phyloP scores from a whole-genome alignment of 2,113 vertebrate species.

The Chelonoidis abingdonii region DNA sequence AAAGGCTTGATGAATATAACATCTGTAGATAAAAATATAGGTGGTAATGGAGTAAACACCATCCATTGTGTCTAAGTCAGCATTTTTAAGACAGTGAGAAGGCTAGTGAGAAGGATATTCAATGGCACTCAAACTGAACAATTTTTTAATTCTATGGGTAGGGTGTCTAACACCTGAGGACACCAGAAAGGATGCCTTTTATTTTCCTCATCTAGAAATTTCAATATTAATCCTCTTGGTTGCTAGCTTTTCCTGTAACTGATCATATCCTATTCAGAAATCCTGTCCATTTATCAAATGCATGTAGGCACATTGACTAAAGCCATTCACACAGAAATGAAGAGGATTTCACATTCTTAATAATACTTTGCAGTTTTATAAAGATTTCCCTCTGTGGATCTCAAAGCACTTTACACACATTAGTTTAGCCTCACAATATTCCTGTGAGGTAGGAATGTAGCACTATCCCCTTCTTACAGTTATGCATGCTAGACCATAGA shows the following conservation, averaged over 20 bases:
- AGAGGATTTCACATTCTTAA: background rate
- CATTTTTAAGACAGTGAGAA: background rate
- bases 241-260: background rate
- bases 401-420: background rate
- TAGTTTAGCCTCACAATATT: background rate
- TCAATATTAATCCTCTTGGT: background rate
- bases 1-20: accelerated
- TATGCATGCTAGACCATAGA: background rate
- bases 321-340: background rate
- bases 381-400: background rate
- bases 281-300: background rate
- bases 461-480: background rate
- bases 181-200: background rate
- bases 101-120: background rate
- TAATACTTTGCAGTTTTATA: background rate
- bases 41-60: background rate
- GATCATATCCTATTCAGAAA: background rate
- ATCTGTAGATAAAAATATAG: background rate
- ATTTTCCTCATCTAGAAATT: background rate
- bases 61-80: background rate
- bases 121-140: background rate
- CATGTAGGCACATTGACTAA: background rate
- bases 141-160: background rate
- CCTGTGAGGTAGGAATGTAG: background rate
- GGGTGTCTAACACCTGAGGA: background rate